These are phyloP conservation scores for Gymnarchus niloticus DNA, from an alignment of 2,113 vertebrate genomes.

Conservation along the genomic window DNA sequence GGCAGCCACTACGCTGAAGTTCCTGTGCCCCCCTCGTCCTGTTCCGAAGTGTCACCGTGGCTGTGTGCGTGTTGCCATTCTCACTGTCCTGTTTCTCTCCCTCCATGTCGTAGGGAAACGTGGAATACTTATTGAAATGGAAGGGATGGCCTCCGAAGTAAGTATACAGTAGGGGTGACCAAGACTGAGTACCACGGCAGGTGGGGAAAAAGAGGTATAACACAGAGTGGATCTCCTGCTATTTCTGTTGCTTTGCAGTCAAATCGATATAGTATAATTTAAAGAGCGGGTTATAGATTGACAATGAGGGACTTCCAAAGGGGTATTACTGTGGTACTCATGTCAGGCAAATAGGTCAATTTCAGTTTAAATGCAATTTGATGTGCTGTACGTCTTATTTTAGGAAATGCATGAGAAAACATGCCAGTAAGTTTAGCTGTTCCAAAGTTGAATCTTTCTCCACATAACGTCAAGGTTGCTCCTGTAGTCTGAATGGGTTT, in stretches of 20 bases:
- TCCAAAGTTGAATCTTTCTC: neutral
- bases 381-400: neutral
- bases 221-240: neutral
- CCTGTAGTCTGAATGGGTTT: neutral
- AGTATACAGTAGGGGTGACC: constrained; percentile 54
- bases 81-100: neutral
- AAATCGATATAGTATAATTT: neutral
- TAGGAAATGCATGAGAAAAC: neutral
- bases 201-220: neutral
- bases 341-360: neutral
- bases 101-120: constrained; percentile 76
- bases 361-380: neutral
- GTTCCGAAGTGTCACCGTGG: neutral
- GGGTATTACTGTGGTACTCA: neutral
- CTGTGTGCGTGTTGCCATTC: neutral
- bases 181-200: no score
- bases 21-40: neutral
- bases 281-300: neutral
- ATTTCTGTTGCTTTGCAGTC: neutral
- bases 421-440: neutral
- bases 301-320: neutral
- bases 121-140: constrained; percentile 98
- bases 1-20: neutral
- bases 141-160: constrained; percentile 98
- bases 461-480: neutral